These are phyloP conservation scores for Tragelaphus strepsiceros DNA, from an alignment of 2,113 vertebrate species.

Conservation along the genomic window DNA sequence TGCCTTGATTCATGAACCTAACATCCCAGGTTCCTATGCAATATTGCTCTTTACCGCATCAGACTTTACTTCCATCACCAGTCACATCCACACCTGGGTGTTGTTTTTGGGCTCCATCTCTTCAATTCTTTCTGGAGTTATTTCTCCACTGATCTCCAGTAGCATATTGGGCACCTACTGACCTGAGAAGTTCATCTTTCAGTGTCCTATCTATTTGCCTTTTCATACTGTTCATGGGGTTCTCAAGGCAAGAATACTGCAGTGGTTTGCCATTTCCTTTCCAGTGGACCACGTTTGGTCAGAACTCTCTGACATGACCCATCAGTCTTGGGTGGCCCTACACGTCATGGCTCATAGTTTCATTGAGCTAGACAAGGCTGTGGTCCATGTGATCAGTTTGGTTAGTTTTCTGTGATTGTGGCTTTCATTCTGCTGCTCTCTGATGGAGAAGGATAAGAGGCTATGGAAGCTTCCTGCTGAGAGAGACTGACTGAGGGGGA, in stretches of 20 bases:
- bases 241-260: background rate
- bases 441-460: background rate
- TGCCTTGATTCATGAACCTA: background rate
- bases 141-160: background rate
- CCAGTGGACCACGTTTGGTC: background rate
- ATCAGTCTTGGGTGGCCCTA: accelerated
- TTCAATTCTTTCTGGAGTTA: background rate
- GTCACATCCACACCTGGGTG: background rate
- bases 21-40: background rate
- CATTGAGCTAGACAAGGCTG: background rate
- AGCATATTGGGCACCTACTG: background rate
- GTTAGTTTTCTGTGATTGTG: background rate
- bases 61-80: background rate
- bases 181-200: background rate
- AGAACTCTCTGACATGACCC: background rate
- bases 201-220: background rate
- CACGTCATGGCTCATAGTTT: background rate
- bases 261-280: background rate
- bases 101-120: background rate
- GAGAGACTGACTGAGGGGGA: background rate
- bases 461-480: background rate
- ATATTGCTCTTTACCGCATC: background rate
- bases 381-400: background rate
- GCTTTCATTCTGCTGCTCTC: background rate
- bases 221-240: background rate